These are phyloP conservation scores for Agrochola lota DNA, from an alignment of 2,888 invertebrate genomes.

Conservation along the genomic window DNA sequence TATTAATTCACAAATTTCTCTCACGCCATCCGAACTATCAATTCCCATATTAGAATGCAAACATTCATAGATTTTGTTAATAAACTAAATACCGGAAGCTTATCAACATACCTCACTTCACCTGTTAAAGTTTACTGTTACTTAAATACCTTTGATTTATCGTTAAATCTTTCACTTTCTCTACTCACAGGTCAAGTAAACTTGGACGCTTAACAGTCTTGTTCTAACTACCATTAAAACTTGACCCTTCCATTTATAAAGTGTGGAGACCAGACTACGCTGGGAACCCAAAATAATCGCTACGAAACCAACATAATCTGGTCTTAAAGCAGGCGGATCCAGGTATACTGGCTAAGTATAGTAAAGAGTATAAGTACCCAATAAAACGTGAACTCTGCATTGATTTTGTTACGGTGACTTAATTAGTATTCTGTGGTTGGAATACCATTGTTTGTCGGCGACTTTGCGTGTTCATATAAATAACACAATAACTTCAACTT, in stretches of 20 bases:
- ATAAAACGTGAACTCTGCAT: slow-evolving; percentile 6
- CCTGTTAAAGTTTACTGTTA: slow-evolving; percentile 48
- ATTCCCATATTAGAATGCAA: slow-evolving; percentile 48
- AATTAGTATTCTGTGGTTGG: slow-evolving; percentile 54
- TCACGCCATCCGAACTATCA: neutral
- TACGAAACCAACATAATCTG: slow-evolving; percentile 10
- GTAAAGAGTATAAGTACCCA: accelerated
- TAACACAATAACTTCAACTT: slow-evolving; percentile 45
- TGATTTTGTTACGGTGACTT: slow-evolving; percentile 6
- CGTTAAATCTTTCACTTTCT: slow-evolving; percentile 36
- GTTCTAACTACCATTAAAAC: neutral
- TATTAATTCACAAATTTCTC: slow-evolving; percentile 6
- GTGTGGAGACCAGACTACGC: neutral
- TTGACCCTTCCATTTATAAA: slow-evolving; percentile 4
- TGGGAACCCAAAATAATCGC: neutral
- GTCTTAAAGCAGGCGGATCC: neutral
- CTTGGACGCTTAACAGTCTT: accelerated
- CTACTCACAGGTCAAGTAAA: slow-evolving; percentile 8
- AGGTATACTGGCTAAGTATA: neutral
- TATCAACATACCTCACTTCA: slow-evolving; percentile 32
- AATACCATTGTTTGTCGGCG: slow-evolving; percentile 55
- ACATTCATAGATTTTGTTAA: slow-evolving; percentile 39
- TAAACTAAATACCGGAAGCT: slow-evolving; percentile 56
- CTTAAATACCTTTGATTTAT: slow-evolving; percentile 39
- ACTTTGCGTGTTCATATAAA: slow-evolving; percentile 51